Conservation (phyloP, 2,113 vertebrate species). For the Climacteris rufus region DNA sequence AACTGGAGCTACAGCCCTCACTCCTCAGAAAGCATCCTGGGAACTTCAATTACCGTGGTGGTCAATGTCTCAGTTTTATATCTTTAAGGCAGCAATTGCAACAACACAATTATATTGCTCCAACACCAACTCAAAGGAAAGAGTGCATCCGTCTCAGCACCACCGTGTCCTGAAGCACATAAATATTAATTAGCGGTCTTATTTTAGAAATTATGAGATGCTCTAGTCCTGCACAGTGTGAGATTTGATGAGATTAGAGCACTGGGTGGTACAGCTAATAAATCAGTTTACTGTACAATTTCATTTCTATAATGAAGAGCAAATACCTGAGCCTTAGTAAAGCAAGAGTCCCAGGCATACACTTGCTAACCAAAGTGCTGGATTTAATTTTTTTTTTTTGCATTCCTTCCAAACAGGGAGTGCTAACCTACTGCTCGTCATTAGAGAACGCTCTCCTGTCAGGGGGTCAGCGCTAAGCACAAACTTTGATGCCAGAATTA, state of each 20-base stretch:
- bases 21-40: not conserved
- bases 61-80: not conserved
- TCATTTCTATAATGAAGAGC: constrained; percentile 35
- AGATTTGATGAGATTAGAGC: constrained; percentile 22
- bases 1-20: not conserved
- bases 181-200: not conserved
- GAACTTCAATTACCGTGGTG: not conserved
- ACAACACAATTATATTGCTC: not conserved
- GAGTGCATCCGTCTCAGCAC: not conserved
- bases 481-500: constrained; percentile 14
- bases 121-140: not conserved
- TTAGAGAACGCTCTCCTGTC: not conserved
- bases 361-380: not conserved
- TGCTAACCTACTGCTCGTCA: not conserved
- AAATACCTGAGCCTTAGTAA: not conserved
- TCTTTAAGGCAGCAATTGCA: not conserved
- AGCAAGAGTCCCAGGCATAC: not conserved
- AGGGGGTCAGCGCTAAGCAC: fast-evolving
- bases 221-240: not conserved
- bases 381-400: not conserved
- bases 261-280: constrained; percentile 9
- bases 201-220: constrained; percentile 30
- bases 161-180: not conserved
- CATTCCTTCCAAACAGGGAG: not conserved
- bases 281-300: constrained; percentile 22